These are phyloP conservation scores for Crotophaga sulcirostris DNA, from an alignment of 2,113 vertebrate species.

Conservation along the genomic window DNA sequence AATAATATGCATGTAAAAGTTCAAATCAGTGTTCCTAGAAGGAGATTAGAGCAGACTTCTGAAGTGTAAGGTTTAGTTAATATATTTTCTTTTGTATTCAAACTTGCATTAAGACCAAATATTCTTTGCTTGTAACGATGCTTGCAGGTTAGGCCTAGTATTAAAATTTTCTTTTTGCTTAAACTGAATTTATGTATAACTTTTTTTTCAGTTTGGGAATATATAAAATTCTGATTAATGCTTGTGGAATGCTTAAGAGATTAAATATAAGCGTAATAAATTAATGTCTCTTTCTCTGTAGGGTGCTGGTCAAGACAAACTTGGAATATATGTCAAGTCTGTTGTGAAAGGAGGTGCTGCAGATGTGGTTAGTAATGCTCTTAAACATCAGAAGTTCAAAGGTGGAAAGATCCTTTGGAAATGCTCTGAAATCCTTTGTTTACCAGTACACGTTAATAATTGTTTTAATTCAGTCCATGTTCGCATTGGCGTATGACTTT, in stretches of 20 bases:
- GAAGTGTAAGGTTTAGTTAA: neutral
- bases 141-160: neutral
- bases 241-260: neutral
- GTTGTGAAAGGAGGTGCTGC: slow-evolving; percentile 98
- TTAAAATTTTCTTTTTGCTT: neutral
- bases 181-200: neutral
- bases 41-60: neutral
- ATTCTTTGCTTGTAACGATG: neutral
- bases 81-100: neutral
- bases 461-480: neutral
- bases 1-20: neutral
- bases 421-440: neutral
- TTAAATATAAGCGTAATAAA: neutral
- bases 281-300: slow-evolving; percentile 55
- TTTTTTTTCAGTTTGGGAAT: neutral
- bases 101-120: neutral
- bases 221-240: neutral
- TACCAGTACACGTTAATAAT: neutral
- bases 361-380: slow-evolving; percentile 84
- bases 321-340: slow-evolving; percentile 98
- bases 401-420: neutral
- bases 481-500: neutral
- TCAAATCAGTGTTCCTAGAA: neutral
- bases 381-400: neutral
- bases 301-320: slow-evolving; percentile 97